Base-by-base conservation (phyloP, 1,140 invertebrate genomes). In the Acromyrmex echinatior region DNA sequence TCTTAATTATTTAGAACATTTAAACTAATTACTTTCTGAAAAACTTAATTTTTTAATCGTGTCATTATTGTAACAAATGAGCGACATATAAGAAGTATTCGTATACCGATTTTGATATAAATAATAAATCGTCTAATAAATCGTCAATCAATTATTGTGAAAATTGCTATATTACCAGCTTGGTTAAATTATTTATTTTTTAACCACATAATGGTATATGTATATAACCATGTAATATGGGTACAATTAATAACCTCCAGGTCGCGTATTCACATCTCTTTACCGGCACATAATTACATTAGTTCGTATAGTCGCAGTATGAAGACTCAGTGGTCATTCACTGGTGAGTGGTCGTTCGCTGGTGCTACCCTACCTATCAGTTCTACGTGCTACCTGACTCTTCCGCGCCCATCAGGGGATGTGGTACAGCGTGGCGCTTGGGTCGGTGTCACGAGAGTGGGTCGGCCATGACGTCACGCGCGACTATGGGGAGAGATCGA, bases 371-470 rank as follows among this genome's bases (percentile, higher is more conserved):
- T 71, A 79, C 56, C 85, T 81, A 81, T 60, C 85, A 70, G 53
- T 66, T 14, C 68, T 71, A 53, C 86, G 66, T 73, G 78, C 25
- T 82, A 80, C 45, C 78, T 82, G 51, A 71, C 78, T 86, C 85
- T 80, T 65, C 53, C 76, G 77, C 58, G 56, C 86, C 79, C 86
- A 71, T 70, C 74, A 70, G 82, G 63, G 87, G 74, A 35, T 68
- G 66, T 28, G 81, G 31, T 74, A 84, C 80, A 84, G 65, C 51
- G 87, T 3, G 79, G 78, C 77, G 68, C 65, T 82, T 87, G 71
- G 87, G 84, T 82, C 87, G 89, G 88, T 87, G 88, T 90, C 86
- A 90, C 90, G 82, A 91, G 90, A 91, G 90, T 91, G 90, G 90
- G 90, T 91, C 90, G 90, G 86, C 78, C 78, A 76, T 91, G 89